Evolutionary conservation across 2,888 invertebrate species (phyloP), one percentile per base, ranked within the genome.

Genomic region (Bhutanitis thaidina): DNA sequence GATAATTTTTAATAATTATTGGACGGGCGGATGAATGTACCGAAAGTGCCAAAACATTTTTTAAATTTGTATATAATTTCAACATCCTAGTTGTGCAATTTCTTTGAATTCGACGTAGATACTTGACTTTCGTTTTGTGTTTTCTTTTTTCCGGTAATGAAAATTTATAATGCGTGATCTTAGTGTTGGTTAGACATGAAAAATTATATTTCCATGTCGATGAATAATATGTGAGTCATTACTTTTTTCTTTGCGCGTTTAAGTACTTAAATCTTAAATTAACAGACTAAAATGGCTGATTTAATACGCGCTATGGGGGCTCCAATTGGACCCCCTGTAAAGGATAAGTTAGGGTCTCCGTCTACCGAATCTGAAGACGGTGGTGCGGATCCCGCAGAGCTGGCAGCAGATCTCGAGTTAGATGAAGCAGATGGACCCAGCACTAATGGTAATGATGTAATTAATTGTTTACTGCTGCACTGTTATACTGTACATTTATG

Each of bases 341-440:
- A 93, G 88, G 94, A 94, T 82, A 93, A 93, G 84, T 84, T 94
- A 61, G 95, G 96, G 59, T 95, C 96, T 53, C 96, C 96, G 39
- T 95, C 95, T 61, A 95, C 95, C 52, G 96, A 95, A 69, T 96
- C 95, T 53, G 96, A 96, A 68, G 96, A 96, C 74, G 95, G 95
- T 36, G 94, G 93, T 64, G 92, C 90, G 39, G 92, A 92, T 65
- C 74, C 92, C 59, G 91, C 90, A 10, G 92, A 92, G 68, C 76
- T 92, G 58, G 90, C 91, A 14, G 92, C 92, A 47, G 93, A 94
- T 74, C 81, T 93, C 54, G 94, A 94, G 70, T 83, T 92, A 44
- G 94, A 94, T 65, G 94, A 94, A 77, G 91, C 92, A 43, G 94
- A 94, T 82, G 91, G 93, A 45, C 92, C 91, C 49, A 91, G 90